phyloP scores from a whole-genome alignment of 2,113 vertebrate species.

The Gracilinanus agilis region DNA sequence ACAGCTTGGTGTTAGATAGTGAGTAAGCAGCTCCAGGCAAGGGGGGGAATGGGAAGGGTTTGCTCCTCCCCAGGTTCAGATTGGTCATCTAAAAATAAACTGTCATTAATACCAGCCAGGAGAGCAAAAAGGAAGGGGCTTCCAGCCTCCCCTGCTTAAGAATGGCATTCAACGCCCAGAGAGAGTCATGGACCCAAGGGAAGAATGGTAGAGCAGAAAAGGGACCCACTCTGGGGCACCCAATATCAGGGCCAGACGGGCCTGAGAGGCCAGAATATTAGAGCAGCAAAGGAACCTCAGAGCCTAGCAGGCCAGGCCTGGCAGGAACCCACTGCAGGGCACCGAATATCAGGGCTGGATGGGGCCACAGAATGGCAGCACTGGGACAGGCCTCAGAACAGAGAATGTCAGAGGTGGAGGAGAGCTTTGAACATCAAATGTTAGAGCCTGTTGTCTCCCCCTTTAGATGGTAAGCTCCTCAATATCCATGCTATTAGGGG shows the following conservation, averaged over 20 bases:
- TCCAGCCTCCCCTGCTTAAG: not conserved
- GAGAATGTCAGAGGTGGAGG: no score
- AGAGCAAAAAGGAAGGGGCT: constrained; percentile 47
- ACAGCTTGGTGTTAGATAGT: constrained; percentile 74
- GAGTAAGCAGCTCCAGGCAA: constrained; percentile 51
- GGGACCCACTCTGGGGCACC: no score
- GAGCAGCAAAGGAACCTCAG: no score
- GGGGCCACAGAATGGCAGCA: no score
- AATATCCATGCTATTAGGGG: no score
- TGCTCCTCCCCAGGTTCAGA: constrained; percentile 66
- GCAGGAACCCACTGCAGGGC: no score
- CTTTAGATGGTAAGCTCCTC: no score
- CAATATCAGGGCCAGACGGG: not conserved
- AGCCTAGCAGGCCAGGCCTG: no score
- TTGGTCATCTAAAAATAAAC: constrained; percentile 81
- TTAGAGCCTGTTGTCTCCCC: no score
- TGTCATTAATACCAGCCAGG: constrained; percentile 69
- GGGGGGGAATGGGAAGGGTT: constrained; percentile 23
- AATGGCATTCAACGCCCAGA: not conserved
- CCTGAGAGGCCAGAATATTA: no score
- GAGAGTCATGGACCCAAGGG: not conserved
- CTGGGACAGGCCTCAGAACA: no score
- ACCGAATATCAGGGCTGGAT: not conserved
- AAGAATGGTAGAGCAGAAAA: not conserved
- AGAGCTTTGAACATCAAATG: no score